phyloP scores from a whole-genome alignment of 2,888 invertebrate species.

The Eurois occulta region DNA sequence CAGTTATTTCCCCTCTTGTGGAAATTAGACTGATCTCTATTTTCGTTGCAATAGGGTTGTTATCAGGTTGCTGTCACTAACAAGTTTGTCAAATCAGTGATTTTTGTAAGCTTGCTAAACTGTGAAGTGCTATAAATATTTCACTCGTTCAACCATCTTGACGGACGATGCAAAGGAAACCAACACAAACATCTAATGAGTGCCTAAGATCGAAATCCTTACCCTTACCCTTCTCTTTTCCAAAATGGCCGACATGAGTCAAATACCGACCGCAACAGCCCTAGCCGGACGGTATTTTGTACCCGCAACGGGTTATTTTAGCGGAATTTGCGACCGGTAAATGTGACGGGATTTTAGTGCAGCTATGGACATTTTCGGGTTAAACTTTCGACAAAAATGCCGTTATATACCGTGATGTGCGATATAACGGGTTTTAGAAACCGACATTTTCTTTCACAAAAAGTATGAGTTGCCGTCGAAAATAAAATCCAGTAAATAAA shows the following conservation, averaged over 20 bases:
- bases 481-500: no score
- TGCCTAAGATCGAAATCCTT: constrained; percentile 43
- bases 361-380: constrained; percentile 64
- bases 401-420: constrained; percentile 45
- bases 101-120: neutral
- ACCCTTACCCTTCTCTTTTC: constrained; percentile 10
- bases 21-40: neutral
- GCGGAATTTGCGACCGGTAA: constrained; percentile 69
- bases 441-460: constrained; percentile 12
- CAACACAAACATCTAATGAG: constrained; percentile 55
- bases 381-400: constrained; percentile 59
- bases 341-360: constrained; percentile 73
- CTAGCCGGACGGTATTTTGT: constrained; percentile 64
- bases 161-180: constrained; percentile 20
- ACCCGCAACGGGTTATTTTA: constrained; percentile 69
- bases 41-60: neutral
- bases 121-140: neutral
- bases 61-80: neutral
- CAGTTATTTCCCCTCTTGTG: neutral
- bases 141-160: neutral
- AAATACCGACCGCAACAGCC: constrained; percentile 61
- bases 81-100: neutral
- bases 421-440: constrained; percentile 34
- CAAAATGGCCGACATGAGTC: constrained; percentile 59
- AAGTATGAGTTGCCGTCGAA: no score